A percentile compares a stretch with the other conserved stretches of the same genome.
These are phyloP conservation scores for Argynnis bischoffii DNA, from an alignment of 2,888 invertebrate species.

Conservation along the genomic window DNA sequence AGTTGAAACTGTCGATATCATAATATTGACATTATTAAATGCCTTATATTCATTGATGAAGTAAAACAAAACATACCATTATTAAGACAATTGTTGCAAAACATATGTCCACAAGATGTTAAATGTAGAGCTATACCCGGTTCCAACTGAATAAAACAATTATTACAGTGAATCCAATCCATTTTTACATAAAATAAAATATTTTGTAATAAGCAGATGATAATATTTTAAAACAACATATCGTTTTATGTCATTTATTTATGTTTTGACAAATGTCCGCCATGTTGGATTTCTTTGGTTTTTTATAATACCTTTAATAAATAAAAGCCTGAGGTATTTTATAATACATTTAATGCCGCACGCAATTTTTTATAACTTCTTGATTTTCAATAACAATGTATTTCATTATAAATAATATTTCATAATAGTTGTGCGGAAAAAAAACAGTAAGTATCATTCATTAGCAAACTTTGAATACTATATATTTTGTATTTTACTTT, in stretches of 20 bases:
- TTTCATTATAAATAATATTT: no score
- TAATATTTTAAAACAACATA: conserved; percentile 23
- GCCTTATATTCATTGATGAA: not conserved
- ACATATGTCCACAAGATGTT: conserved; percentile 81
- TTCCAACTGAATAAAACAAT: conserved; percentile 74
- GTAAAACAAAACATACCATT: conserved; percentile 57
- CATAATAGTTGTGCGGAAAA: no score
- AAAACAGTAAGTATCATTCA: no score
- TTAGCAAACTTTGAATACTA: no score
- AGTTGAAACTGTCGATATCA: no score
- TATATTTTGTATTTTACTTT: no score
- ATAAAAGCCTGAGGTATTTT: not conserved
- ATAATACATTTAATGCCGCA: no score
- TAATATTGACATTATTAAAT: no score
- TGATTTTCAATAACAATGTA: no score
- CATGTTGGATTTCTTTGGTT: conserved; percentile 31
- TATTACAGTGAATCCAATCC: conserved; percentile 81
- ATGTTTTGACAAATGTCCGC: conserved; percentile 24
- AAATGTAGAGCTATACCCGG: conserved; percentile 71
- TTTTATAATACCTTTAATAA: conserved; percentile 8
- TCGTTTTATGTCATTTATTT: conserved; percentile 3
- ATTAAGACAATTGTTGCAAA: conserved; percentile 74
- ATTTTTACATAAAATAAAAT: conserved; percentile 46
- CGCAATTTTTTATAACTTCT: no score
- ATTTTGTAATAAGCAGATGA: conserved; percentile 8